Evolutionary conservation across 2,113 vertebrate genomes (phyloP).

Genomic region (Meles meles): DNA sequence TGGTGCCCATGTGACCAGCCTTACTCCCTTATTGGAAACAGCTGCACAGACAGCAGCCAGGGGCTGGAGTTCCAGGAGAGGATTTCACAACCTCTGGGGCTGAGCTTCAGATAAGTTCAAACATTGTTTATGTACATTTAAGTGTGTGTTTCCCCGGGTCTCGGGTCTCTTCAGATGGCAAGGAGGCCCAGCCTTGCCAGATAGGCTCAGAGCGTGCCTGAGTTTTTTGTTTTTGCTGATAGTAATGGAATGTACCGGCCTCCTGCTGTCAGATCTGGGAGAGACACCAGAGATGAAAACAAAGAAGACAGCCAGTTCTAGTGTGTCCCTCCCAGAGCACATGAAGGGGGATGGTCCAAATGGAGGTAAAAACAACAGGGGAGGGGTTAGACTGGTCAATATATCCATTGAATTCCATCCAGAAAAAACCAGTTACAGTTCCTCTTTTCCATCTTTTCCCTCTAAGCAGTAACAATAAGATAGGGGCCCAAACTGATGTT

Average conservation of each 20-base stretch:
- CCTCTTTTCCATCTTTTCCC: neutral
- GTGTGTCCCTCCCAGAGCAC: neutral
- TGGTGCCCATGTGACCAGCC: constrained; percentile 78
- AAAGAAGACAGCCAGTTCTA: neutral
- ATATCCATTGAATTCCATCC: neutral
- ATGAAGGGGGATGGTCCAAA: neutral
- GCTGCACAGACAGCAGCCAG: constrained; percentile 74
- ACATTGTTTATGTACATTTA: constrained; percentile 43
- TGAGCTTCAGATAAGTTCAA: constrained; percentile 17
- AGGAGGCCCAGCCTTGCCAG: neutral
- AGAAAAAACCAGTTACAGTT: neutral
- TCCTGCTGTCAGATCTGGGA: neutral
- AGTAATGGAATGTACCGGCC: constrained; percentile 39
- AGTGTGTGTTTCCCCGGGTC: neutral
- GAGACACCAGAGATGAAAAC: constrained; percentile 9
- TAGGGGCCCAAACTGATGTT: neutral
- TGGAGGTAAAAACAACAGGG: neutral
- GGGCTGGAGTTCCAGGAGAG: constrained; percentile 8
- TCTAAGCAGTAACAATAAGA: neutral
- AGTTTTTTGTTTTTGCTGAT: neutral
- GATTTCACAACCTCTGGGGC: constrained; percentile 71
- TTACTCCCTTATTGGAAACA: constrained; percentile 81
- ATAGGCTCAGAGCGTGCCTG: neutral
- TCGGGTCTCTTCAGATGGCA: constrained; percentile 18
- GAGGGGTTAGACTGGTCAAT: neutral